These are phyloP conservation scores for Teleiodes luculella DNA, from an alignment of 2,888 invertebrate species.

Conservation along the genomic window DNA sequence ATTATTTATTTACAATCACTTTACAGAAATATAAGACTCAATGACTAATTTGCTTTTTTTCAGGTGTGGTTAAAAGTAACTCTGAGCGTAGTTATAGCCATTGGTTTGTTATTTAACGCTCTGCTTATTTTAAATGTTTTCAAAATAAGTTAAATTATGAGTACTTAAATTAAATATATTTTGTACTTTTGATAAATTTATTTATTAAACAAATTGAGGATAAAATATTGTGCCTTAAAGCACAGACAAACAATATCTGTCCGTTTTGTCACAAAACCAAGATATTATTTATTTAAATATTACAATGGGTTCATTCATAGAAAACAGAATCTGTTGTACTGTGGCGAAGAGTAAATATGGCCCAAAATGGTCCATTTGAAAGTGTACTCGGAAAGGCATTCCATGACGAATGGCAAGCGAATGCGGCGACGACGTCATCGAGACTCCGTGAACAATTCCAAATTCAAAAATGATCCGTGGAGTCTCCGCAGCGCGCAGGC, in stretches of 20 bases:
- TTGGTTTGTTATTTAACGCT: background rate
- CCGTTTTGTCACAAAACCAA: too few species aligned
- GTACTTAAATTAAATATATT: too few species aligned
- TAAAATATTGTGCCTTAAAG: too few species aligned
- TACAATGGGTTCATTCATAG: background rate
- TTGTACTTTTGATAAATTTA: too few species aligned
- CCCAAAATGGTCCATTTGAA: slow-evolving; percentile 4
- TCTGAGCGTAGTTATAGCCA: background rate
- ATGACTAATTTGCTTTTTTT: background rate
- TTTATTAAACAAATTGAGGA: too few species aligned
- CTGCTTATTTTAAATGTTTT: background rate
- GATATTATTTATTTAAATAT: background rate
- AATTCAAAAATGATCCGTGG: slow-evolving; percentile 38
- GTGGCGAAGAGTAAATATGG: background rate
- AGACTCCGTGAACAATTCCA: slow-evolving; percentile 36
- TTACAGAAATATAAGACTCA: too few species aligned
- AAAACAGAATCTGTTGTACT: background rate
- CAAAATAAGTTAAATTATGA: too few species aligned
- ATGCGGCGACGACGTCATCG: slow-evolving; percentile 19
- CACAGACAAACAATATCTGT: too few species aligned
- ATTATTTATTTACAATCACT: too few species aligned
- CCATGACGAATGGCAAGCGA: slow-evolving; percentile 30
- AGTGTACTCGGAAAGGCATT: slow-evolving; percentile 33
- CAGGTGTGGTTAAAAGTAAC: background rate
- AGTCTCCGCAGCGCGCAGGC: slow-evolving; percentile 15